Base-by-base conservation (phyloP, 2,113 vertebrate species). In the Marmota flaviventris region DNA sequence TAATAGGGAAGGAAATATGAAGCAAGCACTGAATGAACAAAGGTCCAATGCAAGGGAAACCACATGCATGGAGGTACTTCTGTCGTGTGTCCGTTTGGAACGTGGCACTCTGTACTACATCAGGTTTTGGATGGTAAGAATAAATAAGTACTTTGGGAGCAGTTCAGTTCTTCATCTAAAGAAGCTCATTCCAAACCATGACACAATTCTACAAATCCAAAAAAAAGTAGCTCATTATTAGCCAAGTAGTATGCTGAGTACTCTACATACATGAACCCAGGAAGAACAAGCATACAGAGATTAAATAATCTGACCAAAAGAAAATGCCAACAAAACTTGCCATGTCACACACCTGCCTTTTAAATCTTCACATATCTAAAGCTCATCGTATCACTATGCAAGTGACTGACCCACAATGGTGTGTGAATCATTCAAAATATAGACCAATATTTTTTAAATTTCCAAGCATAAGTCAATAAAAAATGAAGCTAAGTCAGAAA, bases 71-170 rank as follows among this genome's bases (percentile, higher is more conserved):
- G 34, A 4, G 1, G 11, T 3, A 24, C 4, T 32, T 34, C 6
- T 9, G 32, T 13, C 24, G 32, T 4, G 2, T 20, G 29, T 22
- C 58, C 77, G 58, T 34, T 83, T 25, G 53, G 34, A 77, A 58
- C 16, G n/a, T 7, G 14, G 10, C 18, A 48, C 24, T 81, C n/a
- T 32, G 51, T 42, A 53, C 56, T 70, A 1, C 29, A 4, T 34
- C 67, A 67, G 53, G 37, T 51, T 17, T 22, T 69, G 5, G 48
- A n/a, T 13, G 0, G 24, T 18, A 65, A 78, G 91, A 93, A 65
- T 3, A 63, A 97, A 56, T 25, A 83, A 92, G 29, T 76, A 72
- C 89, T 22, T n/a, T 56, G 34, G 61, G 94, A 90, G 37, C 29
- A 69, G 3, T 42, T 5, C 48, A 73, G 32, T 63, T 27, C 3